Conservation (phyloP, 2,797 vertebrate genomes). For the Falco naumanni region DNA sequence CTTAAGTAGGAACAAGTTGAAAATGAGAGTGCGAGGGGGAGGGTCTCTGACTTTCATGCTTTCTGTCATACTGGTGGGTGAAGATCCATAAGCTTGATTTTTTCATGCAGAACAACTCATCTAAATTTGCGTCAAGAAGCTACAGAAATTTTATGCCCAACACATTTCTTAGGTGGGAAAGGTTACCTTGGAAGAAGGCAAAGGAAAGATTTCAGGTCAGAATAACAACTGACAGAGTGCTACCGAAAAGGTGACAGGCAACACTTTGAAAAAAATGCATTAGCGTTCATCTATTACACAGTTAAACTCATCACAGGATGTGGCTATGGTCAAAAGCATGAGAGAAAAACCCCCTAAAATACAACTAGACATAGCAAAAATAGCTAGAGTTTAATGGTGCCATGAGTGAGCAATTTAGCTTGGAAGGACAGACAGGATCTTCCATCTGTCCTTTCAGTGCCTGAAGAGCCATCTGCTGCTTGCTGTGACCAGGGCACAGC, state of each 20-base stretch:
- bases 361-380: not conserved
- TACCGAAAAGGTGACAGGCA: not conserved
- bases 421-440: not conserved
- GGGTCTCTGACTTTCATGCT: not conserved
- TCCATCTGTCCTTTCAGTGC: too few species aligned
- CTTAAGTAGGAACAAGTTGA: not conserved
- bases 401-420: not conserved
- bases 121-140: not conserved
- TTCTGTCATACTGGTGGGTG: not conserved
- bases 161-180: not conserved
- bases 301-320: constrained; percentile 40
- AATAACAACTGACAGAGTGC: not conserved
- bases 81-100: fast-evolving
- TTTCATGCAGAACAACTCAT: not conserved
- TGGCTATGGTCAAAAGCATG: constrained; percentile 41
- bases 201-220: not conserved
- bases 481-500: not conserved
- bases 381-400: not conserved
- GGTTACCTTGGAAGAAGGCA: not conserved
- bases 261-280: not conserved
- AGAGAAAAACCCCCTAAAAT: not conserved
- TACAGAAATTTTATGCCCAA: not conserved
- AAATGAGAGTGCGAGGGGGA: not conserved
- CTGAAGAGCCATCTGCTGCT: not conserved
- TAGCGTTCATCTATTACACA: not conserved